Evolutionary conservation across 1,140 invertebrate genomes (phyloP).

Genomic region (Drosophila prosaltans): DNA sequence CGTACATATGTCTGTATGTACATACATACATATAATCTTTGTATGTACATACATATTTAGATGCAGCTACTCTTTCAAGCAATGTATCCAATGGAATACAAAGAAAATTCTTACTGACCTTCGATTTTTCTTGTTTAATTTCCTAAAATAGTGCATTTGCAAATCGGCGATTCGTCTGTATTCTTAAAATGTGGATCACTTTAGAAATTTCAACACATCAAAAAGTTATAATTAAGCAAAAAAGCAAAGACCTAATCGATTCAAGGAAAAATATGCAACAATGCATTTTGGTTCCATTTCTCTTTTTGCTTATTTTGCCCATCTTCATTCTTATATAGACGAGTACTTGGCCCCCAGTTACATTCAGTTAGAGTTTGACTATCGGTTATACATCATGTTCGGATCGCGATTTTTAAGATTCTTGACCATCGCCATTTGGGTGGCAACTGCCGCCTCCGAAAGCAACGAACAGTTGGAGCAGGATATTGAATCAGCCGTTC

Average conservation of each 20-base stretch:
- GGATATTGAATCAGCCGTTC: constrained; percentile 33
- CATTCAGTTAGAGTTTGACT: constrained; percentile 33
- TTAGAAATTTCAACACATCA: neutral
- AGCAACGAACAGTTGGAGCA: constrained; percentile 41
- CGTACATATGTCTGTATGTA: neutral
- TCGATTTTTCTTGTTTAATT: neutral
- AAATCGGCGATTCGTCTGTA: neutral
- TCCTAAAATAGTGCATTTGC: neutral
- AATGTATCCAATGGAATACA: neutral
- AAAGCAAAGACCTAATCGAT: constrained; percentile 14
- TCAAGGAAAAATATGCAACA: constrained; percentile 31
- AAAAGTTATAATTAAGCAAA: constrained; percentile 7
- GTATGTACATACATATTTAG: neutral
- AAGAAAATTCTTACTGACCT: neutral
- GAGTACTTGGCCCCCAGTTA: constrained; percentile 15
- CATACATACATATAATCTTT: neutral
- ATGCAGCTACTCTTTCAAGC: neutral
- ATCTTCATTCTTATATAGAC: constrained; percentile 48
- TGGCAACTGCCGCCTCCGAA: neutral
- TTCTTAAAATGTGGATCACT: neutral
- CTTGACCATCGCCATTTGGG: constrained; percentile 24
- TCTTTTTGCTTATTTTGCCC: constrained; percentile 55
- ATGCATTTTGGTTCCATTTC: constrained; percentile 30
- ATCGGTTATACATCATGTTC: constrained; percentile 44
- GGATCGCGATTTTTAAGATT: constrained; percentile 43